Base-by-base conservation (phyloP, 2,888 invertebrate species). In the Diplolepis rosae region DNA sequence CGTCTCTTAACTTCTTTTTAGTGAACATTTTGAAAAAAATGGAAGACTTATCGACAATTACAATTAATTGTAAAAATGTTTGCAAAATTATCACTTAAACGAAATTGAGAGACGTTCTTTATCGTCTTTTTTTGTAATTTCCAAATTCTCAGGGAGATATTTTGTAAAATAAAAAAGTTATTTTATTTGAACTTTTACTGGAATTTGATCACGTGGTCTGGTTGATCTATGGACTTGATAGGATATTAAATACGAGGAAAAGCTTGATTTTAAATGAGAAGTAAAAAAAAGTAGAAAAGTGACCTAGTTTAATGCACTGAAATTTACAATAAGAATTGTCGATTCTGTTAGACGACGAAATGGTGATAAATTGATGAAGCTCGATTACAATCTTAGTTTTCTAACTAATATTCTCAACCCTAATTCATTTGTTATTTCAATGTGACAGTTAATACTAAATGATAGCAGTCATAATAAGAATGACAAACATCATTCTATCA, bases 381-480 rank as follows among this genome's bases (percentile, higher is more conserved):
- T 50, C 50, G 28, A 27, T 28, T n/a, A 24, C 24, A 13, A n/a
- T 52, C 6, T 51, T 27, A 51, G 11, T 50, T 24, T 7, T n/a
- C 51, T 28, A 52, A 52, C 51, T 28, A 52, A 52, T 52, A 52
- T 27, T 28, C n/a, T n/a, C 51, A 52, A 28, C 51, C 52, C 28
- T 52, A 52, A 52, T 52, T 52, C 24, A 28, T 52, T 52, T 52
- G 52, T 28, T 52, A 52, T 52, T 52, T 28, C 15, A 52, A 52
- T 1, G n/a, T n/a, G 28, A 52, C n/a, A 52, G 52, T 28, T 22
- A 6, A 9, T 2, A 30, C 4, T n/a, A n/a, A 11, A n/a, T 39
- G 11, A 9, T 13, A 27, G 51, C 27, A 28, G 27, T 13, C 50
- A 13, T 7, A 30, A 24, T 28, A 27, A n/a, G n/a, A 6, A 27